Evolutionary conservation across 2,797 vertebrate genomes (phyloP), one percentile per base, ranked within the genome.

Genomic region (Helostoma temminkii): DNA sequence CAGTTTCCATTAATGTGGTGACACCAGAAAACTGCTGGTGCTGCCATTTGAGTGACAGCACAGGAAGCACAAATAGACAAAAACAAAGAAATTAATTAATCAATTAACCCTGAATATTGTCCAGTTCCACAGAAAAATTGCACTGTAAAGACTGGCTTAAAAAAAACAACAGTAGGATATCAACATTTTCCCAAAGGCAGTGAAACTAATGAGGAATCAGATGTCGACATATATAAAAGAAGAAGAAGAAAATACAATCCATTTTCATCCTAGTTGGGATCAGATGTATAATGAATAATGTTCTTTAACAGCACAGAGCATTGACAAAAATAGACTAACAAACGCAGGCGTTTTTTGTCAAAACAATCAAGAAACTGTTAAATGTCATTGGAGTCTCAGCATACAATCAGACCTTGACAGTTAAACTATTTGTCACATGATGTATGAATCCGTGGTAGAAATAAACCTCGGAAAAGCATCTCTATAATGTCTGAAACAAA

Each of bases 351-450:
- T 5, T 54, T 58, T 12, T 25, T 10, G 34, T 72, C 10, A 50
- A 48, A 59, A 52, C 49, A 66, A 68, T 67, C 45, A 69, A 47
- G 37, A 60, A 0, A 12, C 45, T 50, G 55, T 49, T 49, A 78
- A 86, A 89, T 77, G 67, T 66, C 80, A 75, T n/a, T 1, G 9
- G 10, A 53, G 61, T 25, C 42, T 70, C 34, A 36, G 37, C 43
- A 19, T 39, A 43, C 49, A 56, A 56, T 68, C 73, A 50, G 46
- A 60, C 49, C 3, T 53, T 18, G 28, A 24, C 45, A 59, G 69
- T 34, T 19, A 26, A 65, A 59, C 63, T 42, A 37, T 37, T 34
- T 24, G 54, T 72, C 4, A 67, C 45, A 9, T 25, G 21, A 49
- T 66, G 60, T 34, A 54, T 46, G 16, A 78, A 24, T 37, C 11